Conservation (phyloP, 2,797 vertebrate genomes). For the Poliocrania exsul region DNA sequence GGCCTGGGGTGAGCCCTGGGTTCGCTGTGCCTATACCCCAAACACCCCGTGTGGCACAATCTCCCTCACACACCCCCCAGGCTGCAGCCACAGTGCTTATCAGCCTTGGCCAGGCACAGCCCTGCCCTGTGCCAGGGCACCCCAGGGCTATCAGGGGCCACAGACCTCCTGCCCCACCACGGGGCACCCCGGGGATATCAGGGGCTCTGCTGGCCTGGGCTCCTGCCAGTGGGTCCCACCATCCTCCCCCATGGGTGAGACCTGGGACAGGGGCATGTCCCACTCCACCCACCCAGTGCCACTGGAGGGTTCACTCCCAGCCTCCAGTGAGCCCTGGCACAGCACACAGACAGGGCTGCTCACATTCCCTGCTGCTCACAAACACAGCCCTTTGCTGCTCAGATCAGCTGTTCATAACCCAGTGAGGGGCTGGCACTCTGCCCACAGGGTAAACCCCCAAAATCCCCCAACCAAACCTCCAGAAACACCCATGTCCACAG, state of each 20-base stretch:
- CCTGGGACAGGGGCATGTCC: background rate
- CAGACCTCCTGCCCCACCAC: background rate
- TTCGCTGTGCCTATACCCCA: fast-evolving
- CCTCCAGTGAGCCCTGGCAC: background rate
- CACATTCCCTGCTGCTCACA: fast-evolving
- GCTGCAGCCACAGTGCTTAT: background rate
- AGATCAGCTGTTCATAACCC: fast-evolving
- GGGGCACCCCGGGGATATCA: background rate
- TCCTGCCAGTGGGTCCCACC: background rate
- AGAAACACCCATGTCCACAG: fast-evolving
- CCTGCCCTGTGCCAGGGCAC: background rate
- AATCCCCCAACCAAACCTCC: background rate
- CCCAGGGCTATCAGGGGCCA: background rate
- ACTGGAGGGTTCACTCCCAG: fast-evolving
- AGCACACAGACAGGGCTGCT: fast-evolving
- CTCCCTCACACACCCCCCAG: background rate
- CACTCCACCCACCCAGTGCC: background rate
- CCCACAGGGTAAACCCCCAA: background rate
- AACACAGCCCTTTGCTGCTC: background rate
- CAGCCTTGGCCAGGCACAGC: background rate
- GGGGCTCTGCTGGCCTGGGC: background rate
- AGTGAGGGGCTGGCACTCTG: fast-evolving
- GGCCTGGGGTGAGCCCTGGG: background rate
- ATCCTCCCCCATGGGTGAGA: fast-evolving
- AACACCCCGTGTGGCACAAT: fast-evolving